Conservation (phyloP, 2,113 vertebrate species). For the Tenebrosternarchus preto region DNA sequence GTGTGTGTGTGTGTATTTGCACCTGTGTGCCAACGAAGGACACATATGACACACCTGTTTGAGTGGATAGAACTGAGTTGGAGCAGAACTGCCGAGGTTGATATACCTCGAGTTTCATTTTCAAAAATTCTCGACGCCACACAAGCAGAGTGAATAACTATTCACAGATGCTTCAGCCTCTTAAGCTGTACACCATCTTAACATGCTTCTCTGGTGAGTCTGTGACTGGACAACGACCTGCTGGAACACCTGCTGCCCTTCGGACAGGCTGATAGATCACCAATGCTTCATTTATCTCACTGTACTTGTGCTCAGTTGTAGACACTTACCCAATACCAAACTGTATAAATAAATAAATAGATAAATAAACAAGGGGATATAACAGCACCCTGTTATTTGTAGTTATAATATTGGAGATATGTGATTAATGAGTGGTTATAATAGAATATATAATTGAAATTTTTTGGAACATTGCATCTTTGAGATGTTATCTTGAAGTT, state of each 20-base stretch:
- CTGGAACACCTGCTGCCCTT: conserved; percentile 36
- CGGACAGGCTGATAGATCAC: conserved; percentile 47
- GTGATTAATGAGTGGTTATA: not conserved
- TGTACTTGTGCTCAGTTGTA: not conserved
- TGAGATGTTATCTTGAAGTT: not conserved
- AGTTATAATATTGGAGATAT: conserved; percentile 2
- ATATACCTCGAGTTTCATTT: conserved; percentile 47
- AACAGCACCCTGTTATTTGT: not conserved
- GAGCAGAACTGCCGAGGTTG: conserved; percentile 39
- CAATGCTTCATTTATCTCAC: conserved; percentile 22
- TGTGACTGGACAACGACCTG: conserved; percentile 25
- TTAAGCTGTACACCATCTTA: not conserved
- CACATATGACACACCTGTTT: conserved; percentile 18
- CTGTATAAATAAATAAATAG: too few relatives aligned
- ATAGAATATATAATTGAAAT: not conserved
- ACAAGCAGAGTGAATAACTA: conserved; percentile 4
- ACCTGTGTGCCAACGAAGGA: conserved; percentile 4
- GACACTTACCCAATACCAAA: conserved; percentile 6
- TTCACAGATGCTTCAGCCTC: conserved; percentile 22
- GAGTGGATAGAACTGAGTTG: conserved; percentile 35
- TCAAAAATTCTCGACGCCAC: conserved; percentile 11
- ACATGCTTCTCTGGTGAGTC: not conserved
- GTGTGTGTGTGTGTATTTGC: not conserved
- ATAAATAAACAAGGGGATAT: not conserved
- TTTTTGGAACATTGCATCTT: not conserved